phyloP scores from a whole-genome alignment of 2,113 vertebrate genomes.

The Oreochromis tanganicae region DNA sequence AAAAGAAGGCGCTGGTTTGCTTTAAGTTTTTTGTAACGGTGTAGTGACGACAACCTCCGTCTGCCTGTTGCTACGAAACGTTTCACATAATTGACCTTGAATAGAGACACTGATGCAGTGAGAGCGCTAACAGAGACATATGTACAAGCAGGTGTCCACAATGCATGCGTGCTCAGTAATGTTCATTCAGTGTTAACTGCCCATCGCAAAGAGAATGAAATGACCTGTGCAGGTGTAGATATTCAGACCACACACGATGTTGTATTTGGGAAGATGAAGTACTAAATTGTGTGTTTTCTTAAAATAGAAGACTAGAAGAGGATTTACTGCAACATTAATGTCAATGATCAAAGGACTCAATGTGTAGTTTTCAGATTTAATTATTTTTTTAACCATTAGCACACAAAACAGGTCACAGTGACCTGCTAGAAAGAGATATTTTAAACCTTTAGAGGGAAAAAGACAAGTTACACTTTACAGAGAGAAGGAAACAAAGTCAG shows the following conservation, averaged over 20 bases:
- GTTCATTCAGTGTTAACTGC: conserved; percentile 9
- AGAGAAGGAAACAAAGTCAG: background rate
- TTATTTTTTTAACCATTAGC: background rate
- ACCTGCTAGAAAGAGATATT: background rate
- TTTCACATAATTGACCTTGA: background rate
- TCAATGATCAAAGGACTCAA: background rate
- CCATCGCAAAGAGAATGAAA: background rate
- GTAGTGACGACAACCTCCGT: background rate
- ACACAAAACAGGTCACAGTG: background rate
- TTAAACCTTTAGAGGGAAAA: background rate
- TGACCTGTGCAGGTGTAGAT: conserved; percentile 15
- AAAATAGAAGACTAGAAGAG: background rate
- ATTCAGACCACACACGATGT: conserved; percentile 6
- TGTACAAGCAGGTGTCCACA: background rate
- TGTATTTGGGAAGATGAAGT: background rate
- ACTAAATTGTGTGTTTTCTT: background rate
- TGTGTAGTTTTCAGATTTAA: background rate
- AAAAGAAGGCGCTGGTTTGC: background rate
- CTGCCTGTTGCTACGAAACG: background rate
- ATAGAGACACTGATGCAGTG: background rate
- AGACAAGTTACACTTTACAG: background rate
- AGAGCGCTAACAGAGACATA: background rate
- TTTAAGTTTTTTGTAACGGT: background rate
- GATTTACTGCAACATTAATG: background rate
- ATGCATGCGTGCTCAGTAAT: background rate